These are phyloP conservation scores for Athalia cordata DNA, from an alignment of 2,888 invertebrate species.

Conservation along the genomic window DNA sequence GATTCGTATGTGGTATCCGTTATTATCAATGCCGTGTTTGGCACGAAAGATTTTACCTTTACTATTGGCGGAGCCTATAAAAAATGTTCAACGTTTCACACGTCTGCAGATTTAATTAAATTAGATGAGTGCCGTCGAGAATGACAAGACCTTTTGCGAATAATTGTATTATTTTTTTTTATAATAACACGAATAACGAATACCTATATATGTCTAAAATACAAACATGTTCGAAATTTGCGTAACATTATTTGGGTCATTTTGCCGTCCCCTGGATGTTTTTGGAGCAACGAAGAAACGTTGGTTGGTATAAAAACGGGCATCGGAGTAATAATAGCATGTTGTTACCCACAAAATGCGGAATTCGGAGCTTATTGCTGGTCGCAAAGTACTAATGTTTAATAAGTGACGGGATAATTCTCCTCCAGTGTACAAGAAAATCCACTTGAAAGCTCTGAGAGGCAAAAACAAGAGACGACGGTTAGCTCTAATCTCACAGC, in stretches of 20 bases:
- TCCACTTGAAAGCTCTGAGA: neutral
- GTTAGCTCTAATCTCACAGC: slow-evolving; percentile 18
- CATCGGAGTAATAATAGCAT: neutral
- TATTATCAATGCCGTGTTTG: neutral
- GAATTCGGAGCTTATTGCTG: slow-evolving; percentile 11
- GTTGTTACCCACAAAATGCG: slow-evolving; percentile 18
- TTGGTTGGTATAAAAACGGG: neutral
- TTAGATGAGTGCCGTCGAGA: too few relatives aligned
- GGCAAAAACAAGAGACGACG: slow-evolving; percentile 31
- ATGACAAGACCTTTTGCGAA: too few relatives aligned
- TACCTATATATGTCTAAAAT: too few relatives aligned
- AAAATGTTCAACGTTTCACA: too few relatives aligned
- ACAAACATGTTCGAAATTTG: too few relatives aligned
- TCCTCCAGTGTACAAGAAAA: slow-evolving; percentile 17
- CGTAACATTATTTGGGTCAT: neutral
- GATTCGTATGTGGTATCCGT: neutral
- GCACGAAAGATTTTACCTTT: too few relatives aligned
- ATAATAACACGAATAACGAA: too few relatives aligned
- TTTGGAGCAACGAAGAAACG: neutral
- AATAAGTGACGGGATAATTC: slow-evolving; percentile 31
- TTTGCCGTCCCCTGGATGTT: neutral
- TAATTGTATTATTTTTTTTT: too few relatives aligned
- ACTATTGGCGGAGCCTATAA: too few relatives aligned
- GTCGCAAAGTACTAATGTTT: slow-evolving; percentile 7
- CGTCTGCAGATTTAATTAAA: too few relatives aligned